Evolutionary conservation across 2,888 invertebrate genomes (phyloP), one percentile per base, ranked within the genome.

Genomic region (Drosophila kambysellisi): DNA sequence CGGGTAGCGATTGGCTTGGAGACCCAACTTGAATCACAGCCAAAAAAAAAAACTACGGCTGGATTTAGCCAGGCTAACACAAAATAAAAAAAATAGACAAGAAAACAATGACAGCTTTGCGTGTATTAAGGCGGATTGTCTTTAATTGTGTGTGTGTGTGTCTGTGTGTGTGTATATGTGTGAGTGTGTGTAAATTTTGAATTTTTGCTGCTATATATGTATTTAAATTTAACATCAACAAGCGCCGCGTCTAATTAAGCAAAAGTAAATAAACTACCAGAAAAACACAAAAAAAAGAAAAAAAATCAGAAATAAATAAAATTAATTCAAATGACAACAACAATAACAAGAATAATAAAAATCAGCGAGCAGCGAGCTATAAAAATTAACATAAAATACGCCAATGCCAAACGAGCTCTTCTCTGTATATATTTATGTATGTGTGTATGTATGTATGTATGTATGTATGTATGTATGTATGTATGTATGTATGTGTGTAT

Each of bases 361-460:
- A 79, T 75, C 76, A 70, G 76, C 79, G 69, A 66, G 63, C 68
- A 76, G 65, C 71, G 66, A 73, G 85, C 76, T 71, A 88, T 85
- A 89, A 89, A 83, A 86, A 89, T 87, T 88, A 88, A 74, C 89
- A 89, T 85, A 88, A 89, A 88, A 79, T 68, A 68, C 68, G 51
- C 82, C 76, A 73, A 71, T 79, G 82, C 74, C 71, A 76, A 70
- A 51, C 71, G 70, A 59, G 62, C 70, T 57, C 15, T 29, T 46
- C n/a, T 12, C 17, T 68, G 33, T 51, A 20, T 12, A 33, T 30
- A 12, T 56, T 15, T 52, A 9, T 46, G 46, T 20, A 8, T 46
- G 15, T 46, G 7, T 15, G 25, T 46, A 12, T 25, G 20, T 4
- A 12, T 2, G 33, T 51, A 20, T 17, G 37, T 30, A 9, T 54